Evolutionary conservation across 2,797 vertebrate genomes (phyloP).

Genomic region (Scolopax rusticola): DNA sequence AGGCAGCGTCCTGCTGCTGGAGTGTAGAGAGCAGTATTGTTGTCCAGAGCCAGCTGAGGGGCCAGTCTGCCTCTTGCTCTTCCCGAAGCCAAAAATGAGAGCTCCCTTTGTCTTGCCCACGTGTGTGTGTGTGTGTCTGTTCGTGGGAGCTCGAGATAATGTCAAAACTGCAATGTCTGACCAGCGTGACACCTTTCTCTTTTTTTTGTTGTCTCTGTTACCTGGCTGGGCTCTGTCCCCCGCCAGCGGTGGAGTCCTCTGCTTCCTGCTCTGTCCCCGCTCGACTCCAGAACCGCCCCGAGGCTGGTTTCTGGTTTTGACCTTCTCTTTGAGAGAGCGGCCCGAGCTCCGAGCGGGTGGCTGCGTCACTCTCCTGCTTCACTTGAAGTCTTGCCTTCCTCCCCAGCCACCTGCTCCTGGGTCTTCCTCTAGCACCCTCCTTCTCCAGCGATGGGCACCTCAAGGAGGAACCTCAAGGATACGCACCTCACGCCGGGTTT

Average conservation of each 20-base stretch:
- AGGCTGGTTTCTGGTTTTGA: neutral
- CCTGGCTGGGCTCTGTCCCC: neutral
- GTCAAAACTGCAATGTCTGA: neutral
- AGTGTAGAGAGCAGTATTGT: slow-evolving; percentile 55
- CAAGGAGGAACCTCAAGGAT: neutral
- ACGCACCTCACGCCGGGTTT: rapidly evolving
- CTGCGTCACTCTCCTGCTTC: neutral
- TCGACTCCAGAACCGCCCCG: neutral
- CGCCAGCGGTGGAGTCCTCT: neutral
- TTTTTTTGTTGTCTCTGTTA: neutral
- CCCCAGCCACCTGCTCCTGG: neutral
- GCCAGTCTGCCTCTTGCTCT: neutral
- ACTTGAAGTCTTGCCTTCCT: neutral
- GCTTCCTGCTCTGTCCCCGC: neutral
- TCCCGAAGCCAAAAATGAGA: slow-evolving; percentile 44
- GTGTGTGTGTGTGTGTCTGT: neutral
- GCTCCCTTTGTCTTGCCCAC: neutral
- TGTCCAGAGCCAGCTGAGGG: neutral
- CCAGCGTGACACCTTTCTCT: neutral
- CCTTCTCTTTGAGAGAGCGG: neutral
- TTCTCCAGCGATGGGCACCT: neutral
- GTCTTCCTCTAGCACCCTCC: neutral
- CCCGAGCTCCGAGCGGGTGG: neutral
- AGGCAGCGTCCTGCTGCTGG: neutral
- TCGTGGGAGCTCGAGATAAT: neutral